Conservation (phyloP, 2,113 vertebrate species). For the Salvelinus alpinus region DNA sequence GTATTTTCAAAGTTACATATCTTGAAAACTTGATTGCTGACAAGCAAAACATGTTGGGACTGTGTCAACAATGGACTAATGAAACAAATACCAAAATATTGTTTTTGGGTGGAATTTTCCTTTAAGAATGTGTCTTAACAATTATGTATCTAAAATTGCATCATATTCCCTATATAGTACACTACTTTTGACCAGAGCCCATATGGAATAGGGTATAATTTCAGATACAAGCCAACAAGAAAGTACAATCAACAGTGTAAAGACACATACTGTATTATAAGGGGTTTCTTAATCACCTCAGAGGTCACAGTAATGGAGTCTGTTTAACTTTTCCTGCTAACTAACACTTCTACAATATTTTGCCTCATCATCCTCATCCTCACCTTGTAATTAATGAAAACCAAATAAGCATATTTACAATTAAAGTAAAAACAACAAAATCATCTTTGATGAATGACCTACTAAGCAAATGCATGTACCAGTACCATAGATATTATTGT, state of each 20-base stretch:
- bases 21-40: too few relatives aligned
- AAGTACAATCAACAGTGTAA: not conserved
- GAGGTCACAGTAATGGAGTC: not conserved
- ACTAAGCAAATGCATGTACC: constrained; percentile 10
- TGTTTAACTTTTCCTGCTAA: not conserved
- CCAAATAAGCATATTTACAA: constrained; percentile 9
- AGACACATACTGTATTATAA: not conserved
- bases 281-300: too few relatives aligned
- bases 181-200: not conserved
- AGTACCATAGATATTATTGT: not conserved
- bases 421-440: constrained; percentile 36
- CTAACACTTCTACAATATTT: not conserved
- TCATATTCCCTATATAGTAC: not conserved
- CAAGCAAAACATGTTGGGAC: too few relatives aligned
- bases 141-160: not conserved
- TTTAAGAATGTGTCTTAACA: not conserved
- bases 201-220: not conserved
- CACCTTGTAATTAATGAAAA: constrained; percentile 12
- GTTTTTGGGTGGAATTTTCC: constrained; percentile 4
- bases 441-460: constrained; percentile 11
- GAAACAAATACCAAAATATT: too few relatives aligned
- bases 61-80: too few relatives aligned
- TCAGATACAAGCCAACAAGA: not conserved
- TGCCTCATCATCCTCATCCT: constrained; percentile 2
- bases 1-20: too few relatives aligned